Evolutionary conservation across 2,113 vertebrate genomes (phyloP), one percentile per base, ranked within the genome.

Genomic region (Brachypteracias leptosomus): DNA sequence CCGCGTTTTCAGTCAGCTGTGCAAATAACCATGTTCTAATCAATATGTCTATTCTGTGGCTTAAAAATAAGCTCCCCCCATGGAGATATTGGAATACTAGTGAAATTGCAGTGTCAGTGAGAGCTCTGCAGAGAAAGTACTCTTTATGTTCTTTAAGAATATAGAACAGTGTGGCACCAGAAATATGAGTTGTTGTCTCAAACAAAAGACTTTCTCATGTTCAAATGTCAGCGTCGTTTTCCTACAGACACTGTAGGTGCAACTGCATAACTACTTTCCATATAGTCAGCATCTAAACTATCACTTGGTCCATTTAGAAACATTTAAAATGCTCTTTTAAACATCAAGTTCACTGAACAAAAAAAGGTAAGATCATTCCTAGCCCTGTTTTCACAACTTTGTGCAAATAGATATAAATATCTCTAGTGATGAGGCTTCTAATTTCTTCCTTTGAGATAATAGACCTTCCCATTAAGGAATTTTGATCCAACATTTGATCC

Each of bases 1-100:
- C 84, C 1, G 4, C 26, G 54, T 83, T 92, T 77, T 63, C 49
- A 90, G 75, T 76, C 78, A 96, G 67, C 91, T 92, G 54, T 91
- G 81, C 74, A 95, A 95, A 95, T 88, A 92, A 76, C 65, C 0
- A 0, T 62, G 36, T 61, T 90, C 90, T 85, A 88, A 95, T 96
- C 95, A 85, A 88, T 91, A 85, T 0, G 0, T 76, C 62, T 88
- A 26, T 92, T 68, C 68, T 57, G 13, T 68, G 58, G n/a, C n/a
- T 89, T 96, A 71, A 94, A 93, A 96, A 88, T 95, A 95, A 95
- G 65, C 22, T 92, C 16, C 72, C 68, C 31, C n/a, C 3, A 0
- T 90, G 88, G 77, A 94, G 67, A 80, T 85, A 80, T 0, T 73
- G 61, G 38, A 67, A 63, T 74, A 73, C 58, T n/a, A 58, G 54